A percentile compares a stretch with the other conserved stretches of the same genome.
Evolutionary conservation across 2,113 vertebrate species (phyloP).

Genomic region (Xerus inauris): DNA sequence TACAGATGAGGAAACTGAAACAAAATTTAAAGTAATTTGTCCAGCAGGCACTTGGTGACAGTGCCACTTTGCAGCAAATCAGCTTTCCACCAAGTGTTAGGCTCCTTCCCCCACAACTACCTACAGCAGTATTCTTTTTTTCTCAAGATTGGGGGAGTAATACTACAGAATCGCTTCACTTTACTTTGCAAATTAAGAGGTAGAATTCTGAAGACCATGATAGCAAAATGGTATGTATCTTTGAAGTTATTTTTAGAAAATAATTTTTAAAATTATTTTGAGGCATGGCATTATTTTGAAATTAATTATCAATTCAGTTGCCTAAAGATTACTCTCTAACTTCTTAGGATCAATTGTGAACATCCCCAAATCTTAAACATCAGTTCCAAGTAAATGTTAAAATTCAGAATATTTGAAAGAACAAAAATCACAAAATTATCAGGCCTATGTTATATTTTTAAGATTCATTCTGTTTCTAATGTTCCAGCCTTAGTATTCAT

Average conservation of each 20-base stretch:
- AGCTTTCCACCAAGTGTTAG: neutral
- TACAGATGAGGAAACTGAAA: constrained; percentile 34
- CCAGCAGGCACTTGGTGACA: neutral
- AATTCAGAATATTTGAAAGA: neutral
- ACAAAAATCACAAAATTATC: neutral
- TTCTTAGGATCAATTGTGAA: constrained; percentile 23
- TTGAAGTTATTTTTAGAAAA: neutral
- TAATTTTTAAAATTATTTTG: neutral
- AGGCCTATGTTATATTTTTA: constrained; percentile 32
- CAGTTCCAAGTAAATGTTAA: neutral
- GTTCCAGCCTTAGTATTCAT: neutral
- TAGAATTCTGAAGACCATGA: constrained; percentile 23
- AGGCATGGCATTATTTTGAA: neutral
- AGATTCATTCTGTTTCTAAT: constrained; percentile 33
- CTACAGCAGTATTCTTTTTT: neutral
- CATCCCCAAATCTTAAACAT: constrained; percentile 8
- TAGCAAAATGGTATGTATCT: constrained; percentile 30
- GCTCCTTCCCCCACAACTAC: neutral
- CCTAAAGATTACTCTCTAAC: neutral
- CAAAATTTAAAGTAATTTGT: constrained; percentile 13
- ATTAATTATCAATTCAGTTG: neutral
- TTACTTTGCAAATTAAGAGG: neutral
- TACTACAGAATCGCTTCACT: neutral
- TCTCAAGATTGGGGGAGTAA: neutral
- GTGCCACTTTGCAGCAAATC: neutral